Evolutionary conservation across 2,797 vertebrate species (phyloP), one percentile per base, ranked within the genome.

Genomic region (Clarias pachynema): DNA sequence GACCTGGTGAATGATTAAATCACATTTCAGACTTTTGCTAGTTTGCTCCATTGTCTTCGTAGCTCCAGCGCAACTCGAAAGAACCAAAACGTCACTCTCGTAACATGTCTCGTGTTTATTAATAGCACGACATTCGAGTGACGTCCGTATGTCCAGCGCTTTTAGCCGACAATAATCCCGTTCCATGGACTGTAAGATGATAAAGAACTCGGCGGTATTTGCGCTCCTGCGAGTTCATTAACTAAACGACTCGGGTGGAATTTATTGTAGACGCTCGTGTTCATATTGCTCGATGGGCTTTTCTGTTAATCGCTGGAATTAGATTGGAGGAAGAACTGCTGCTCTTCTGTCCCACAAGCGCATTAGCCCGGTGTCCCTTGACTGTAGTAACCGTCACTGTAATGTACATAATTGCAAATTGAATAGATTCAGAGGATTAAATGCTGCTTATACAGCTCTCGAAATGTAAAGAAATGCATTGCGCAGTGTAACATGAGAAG

Each of bases 361-460:
- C 94, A 95, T 96, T 95, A 95, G 90, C 90, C 91, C 89, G 90
- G 84, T 89, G 89, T 91, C 92, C 90, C 89, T 83, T 66, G 89
- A 82, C 89, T 94, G 93, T 81, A 84, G 75, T 90, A 89, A 91
- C 86, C 92, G 88, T 94, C 93, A 92, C 93, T 94, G 90, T 93
- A 93, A 96, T 94, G 94, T 94, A 93, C 91, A 90, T 95, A 94
- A 96, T 96, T 93, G 93, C 90, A 95, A 94, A 95, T 95, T 93
- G 93, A 95, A 95, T 95, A 93, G 94, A 94, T 94, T 94, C 92
- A 93, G 93, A 94, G 93, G 94, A 96, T 95, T 96, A 95, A 95
- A 94, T 93, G 91, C 93, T 94, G 94, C 94, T 95, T 94, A 93
- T 93, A 92, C 91, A 91, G 91, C 86, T 89, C 93, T 94, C 91